phyloP scores from a whole-genome alignment of 2,113 vertebrate genomes.

The Halichoerus grypus region DNA sequence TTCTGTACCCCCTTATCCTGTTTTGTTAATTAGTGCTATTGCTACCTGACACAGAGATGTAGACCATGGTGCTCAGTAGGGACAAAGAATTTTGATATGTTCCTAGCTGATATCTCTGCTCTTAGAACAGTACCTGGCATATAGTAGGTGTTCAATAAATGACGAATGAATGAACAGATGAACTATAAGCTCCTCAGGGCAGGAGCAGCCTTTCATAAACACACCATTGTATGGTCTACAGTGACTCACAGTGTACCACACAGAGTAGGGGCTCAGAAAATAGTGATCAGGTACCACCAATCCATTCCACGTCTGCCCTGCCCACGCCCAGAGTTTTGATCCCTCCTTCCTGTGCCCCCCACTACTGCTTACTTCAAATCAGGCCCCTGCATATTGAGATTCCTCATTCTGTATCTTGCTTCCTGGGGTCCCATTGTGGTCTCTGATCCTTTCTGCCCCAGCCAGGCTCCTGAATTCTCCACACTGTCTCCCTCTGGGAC shows the following conservation, averaged over 20 bases:
- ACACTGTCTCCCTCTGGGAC: background rate
- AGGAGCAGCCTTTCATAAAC: background rate
- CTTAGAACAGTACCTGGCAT: background rate
- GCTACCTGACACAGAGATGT: background rate
- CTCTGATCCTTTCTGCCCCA: fast-evolving
- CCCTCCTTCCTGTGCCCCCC: fast-evolving
- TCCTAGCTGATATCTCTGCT: background rate
- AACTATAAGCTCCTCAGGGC: background rate
- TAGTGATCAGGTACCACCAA: too few species aligned
- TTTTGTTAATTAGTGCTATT: background rate
- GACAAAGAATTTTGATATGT: background rate
- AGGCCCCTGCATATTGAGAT: background rate
- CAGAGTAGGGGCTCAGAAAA: background rate
- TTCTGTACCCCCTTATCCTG: background rate
- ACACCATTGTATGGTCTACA: background rate
- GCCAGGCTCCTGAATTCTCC: background rate
- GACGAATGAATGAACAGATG: background rate
- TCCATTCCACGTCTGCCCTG: background rate
- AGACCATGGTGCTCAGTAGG: background rate
- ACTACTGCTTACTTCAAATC: background rate
- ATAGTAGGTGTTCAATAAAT: background rate
- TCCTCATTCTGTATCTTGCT: fast-evolving
- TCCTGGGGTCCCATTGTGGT: background rate
- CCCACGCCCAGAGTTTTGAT: background rate
- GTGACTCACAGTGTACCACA: background rate